Percentiles rank a stretch among this genome's conserved stretches.
Conservation (phyloP, 2,113 vertebrate species). For the Nanger granti region DNA sequence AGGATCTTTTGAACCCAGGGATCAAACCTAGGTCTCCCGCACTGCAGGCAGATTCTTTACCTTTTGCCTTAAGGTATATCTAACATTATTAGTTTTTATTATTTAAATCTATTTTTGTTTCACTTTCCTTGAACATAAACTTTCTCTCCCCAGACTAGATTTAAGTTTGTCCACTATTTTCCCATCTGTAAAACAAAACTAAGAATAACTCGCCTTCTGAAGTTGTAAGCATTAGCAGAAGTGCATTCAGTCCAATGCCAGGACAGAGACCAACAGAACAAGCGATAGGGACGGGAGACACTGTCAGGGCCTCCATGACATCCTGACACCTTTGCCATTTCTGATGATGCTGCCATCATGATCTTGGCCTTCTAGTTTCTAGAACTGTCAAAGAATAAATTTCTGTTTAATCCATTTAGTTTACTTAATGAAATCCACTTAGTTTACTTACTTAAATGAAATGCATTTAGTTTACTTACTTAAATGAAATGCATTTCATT, state of each 20-base stretch:
- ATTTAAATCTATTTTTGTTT: neutral
- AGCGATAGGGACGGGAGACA: neutral
- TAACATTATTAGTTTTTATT: neutral
- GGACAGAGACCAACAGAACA: neutral
- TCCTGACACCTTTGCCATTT: neutral
- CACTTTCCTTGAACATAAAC: neutral
- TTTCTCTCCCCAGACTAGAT: neutral
- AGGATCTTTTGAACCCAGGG: neutral
- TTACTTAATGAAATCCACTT: no score
- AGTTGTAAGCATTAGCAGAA: neutral
- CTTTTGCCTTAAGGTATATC: neutral
- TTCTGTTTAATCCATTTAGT: neutral
- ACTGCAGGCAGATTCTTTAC: neutral
- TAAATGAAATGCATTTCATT: neutral
- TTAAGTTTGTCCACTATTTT: neutral
- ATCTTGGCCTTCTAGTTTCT: neutral
- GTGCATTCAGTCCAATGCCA: neutral
- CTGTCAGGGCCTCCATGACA: no score
- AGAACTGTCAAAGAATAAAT: neutral
- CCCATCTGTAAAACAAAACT: neutral
- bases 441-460: no score
- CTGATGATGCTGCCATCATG: neutral
- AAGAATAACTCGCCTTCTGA: neutral
- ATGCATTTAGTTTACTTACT: neutral
- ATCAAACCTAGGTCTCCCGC: neutral